Evolutionary conservation across 2,797 vertebrate species (phyloP).

Genomic region (Amazona finschi): DNA sequence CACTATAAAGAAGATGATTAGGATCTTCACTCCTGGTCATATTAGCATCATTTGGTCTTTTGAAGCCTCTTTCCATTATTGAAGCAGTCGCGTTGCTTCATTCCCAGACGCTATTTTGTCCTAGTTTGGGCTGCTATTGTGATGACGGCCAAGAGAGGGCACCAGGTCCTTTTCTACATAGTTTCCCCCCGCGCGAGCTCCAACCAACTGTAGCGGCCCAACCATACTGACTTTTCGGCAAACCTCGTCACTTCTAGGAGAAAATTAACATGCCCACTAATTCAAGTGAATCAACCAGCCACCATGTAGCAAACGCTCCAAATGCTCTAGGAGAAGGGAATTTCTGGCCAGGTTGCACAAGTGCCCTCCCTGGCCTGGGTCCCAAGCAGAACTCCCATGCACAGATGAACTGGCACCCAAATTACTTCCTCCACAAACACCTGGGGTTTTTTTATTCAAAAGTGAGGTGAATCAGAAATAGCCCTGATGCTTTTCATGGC

Average conservation of each 20-base stretch:
- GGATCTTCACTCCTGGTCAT: neutral
- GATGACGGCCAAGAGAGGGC: constrained; percentile 47
- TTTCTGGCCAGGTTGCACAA: neutral
- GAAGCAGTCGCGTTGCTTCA: neutral
- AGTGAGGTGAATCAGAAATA: neutral
- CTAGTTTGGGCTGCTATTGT: neutral
- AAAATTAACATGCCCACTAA: neutral
- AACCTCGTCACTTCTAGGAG: neutral
- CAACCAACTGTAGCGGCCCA: neutral
- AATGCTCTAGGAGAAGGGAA: neutral
- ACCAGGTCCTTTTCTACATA: neutral
- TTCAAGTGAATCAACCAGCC: neutral
- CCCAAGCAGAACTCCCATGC: neutral
- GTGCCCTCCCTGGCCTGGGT: neutral
- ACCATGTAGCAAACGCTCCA: neutral
- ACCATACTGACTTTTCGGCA: too few species aligned
- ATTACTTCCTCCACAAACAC: neutral
- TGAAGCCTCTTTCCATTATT: neutral
- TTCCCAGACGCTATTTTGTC: fast-evolving
- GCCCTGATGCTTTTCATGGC: neutral
- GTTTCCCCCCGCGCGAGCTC: too few species aligned
- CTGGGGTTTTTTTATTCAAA: neutral
- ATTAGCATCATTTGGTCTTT: neutral
- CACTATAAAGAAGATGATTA: neutral
- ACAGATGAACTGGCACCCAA: neutral